Evolutionary conservation across 2,888 invertebrate species (phyloP).

Genomic region (Charanyca ferruginea): DNA sequence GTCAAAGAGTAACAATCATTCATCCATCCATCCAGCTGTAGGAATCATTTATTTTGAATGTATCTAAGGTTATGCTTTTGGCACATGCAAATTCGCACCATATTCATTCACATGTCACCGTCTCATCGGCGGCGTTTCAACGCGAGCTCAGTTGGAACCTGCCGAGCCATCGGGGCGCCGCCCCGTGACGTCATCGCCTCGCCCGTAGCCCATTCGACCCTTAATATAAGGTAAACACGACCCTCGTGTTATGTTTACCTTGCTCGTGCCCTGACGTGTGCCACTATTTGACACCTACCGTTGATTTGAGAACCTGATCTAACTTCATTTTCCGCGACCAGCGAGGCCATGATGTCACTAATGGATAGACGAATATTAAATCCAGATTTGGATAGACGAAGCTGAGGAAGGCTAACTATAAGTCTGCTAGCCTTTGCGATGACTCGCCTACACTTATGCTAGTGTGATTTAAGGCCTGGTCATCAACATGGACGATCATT

Average conservation of each 20-base stretch:
- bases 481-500: slow-evolving; percentile 30
- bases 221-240: slow-evolving; percentile 73
- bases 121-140: slow-evolving; percentile 81
- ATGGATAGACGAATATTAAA: slow-evolving; percentile 82
- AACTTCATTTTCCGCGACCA: slow-evolving; percentile 30
- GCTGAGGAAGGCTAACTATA: slow-evolving; percentile 80
- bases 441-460: slow-evolving; percentile 80
- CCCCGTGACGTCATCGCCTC: slow-evolving; percentile 82
- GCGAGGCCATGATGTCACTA: slow-evolving; percentile 74
- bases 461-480: slow-evolving; percentile 39
- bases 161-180: slow-evolving; percentile 82
- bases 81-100: slow-evolving; percentile 39
- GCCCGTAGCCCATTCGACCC: slow-evolving; percentile 66
- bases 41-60: slow-evolving; percentile 22
- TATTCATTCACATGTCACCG: slow-evolving; percentile 68
- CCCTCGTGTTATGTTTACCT: slow-evolving; percentile 73
- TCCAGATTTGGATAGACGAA: slow-evolving; percentile 78
- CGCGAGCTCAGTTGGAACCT: slow-evolving; percentile 77
- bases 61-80: slow-evolving; percentile 26
- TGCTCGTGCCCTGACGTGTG: slow-evolving; percentile 44
- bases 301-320: slow-evolving; percentile 46
- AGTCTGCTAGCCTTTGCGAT: slow-evolving; percentile 87
- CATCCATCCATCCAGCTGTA: too few relatives aligned
- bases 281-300: slow-evolving; percentile 54
- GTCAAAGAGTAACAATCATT: too few relatives aligned